Evolutionary conservation across 2,113 vertebrate species (phyloP).

Genomic region (Pollachius pollachius): DNA sequence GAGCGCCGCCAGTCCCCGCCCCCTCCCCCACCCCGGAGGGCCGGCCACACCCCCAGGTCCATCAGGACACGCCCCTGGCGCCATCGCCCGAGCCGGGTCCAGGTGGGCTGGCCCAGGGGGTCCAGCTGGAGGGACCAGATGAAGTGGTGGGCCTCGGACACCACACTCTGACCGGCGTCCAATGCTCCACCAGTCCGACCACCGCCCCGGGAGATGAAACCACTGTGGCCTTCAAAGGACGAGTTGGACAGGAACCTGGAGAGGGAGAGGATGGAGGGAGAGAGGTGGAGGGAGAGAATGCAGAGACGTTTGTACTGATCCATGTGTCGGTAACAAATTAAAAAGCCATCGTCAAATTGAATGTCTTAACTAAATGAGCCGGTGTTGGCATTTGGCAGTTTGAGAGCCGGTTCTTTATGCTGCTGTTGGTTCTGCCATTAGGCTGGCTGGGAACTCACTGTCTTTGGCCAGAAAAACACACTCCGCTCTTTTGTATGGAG

Average conservation of each 20-base stretch:
- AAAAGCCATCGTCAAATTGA: too few relatives aligned
- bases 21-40: constrained; percentile 65
- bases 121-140: constrained; percentile 88
- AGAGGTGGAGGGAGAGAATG: not conserved
- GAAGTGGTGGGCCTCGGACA: constrained; percentile 86
- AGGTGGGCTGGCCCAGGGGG: constrained; percentile 83
- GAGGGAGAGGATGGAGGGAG: too few relatives aligned
- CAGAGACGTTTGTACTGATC: too few relatives aligned
- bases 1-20: constrained; percentile 66
- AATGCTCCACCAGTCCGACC: not conserved
- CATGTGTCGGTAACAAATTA: too few relatives aligned
- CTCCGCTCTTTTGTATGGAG: too few relatives aligned
- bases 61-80: constrained; percentile 78
- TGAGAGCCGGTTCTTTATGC: too few relatives aligned
- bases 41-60: constrained; percentile 87
- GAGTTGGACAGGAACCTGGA: constrained; percentile 86
- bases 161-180: constrained; percentile 70
- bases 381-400: too few relatives aligned
- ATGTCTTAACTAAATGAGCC: too few relatives aligned
- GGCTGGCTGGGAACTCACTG: too few relatives aligned
- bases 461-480: too few relatives aligned
- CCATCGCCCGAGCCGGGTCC: constrained; percentile 87
- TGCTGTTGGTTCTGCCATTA: too few relatives aligned
- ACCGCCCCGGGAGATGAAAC: constrained; percentile 73
- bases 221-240: constrained; percentile 83